Evolutionary conservation across 1,140 invertebrate genomes (phyloP).

Genomic region (Sipha flava): DNA sequence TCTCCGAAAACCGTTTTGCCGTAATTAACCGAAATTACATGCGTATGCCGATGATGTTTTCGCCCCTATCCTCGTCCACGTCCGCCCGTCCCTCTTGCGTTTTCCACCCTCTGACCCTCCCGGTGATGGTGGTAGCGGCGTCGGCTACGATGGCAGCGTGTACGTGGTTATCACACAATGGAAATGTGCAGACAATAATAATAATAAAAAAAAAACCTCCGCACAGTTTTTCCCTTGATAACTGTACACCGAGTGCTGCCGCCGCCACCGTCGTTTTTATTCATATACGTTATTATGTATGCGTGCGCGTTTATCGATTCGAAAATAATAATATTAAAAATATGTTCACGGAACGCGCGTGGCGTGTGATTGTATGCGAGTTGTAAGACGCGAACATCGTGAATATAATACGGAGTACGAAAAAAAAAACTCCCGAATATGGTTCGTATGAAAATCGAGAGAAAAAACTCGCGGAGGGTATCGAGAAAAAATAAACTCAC

Average conservation of each 20-base stretch:
- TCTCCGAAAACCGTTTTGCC: slow-evolving; percentile 23
- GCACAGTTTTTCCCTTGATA: not conserved
- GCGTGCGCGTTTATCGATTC: not conserved
- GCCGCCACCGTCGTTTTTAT: too few relatives aligned
- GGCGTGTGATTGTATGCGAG: too few relatives aligned
- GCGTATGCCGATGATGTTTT: slow-evolving; percentile 1
- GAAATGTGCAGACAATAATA: not conserved
- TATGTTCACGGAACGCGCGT: too few relatives aligned
- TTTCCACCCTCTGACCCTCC: too few relatives aligned
- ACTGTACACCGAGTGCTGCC: too few relatives aligned
- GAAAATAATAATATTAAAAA: slow-evolving; percentile 1
- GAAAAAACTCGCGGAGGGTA: too few relatives aligned
- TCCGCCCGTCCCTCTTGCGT: not conserved
- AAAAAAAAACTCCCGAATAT: too few relatives aligned
- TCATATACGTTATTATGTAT: not conserved
- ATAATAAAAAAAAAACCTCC: not conserved
- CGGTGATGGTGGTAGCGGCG: too few relatives aligned
- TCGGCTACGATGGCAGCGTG: too few relatives aligned
- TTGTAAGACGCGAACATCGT: too few relatives aligned
- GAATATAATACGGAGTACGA: too few relatives aligned
- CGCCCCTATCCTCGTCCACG: not conserved
- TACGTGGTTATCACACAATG: slow-evolving; percentile 6
- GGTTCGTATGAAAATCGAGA: too few relatives aligned
- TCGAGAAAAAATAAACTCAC: not conserved
- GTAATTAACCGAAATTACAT: slow-evolving; percentile 24